Conservation (phyloP, 2,888 invertebrate genomes). For the Polyploca ridens region DNA sequence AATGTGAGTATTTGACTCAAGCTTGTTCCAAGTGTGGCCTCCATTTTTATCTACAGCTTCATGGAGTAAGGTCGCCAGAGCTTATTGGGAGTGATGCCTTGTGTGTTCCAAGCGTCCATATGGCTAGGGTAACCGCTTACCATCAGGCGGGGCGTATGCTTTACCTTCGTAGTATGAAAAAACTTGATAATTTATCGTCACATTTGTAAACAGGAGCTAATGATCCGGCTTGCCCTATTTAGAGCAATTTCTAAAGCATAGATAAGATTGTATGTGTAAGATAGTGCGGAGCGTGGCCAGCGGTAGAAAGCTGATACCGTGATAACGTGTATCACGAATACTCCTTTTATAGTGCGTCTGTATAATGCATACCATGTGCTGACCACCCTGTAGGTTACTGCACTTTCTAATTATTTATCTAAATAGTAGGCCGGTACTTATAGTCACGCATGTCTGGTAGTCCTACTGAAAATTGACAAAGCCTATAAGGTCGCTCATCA, state of each 20-base stretch:
- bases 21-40: too few species aligned
- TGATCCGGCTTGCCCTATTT: constrained; percentile 25
- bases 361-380: constrained; percentile 10
- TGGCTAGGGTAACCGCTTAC: too few species aligned
- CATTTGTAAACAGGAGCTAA: not conserved
- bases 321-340: constrained; percentile 54
- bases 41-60: too few species aligned
- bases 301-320: constrained; percentile 53
- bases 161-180: too few species aligned
- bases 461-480: too few species aligned
- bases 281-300: constrained; percentile 23
- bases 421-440: not conserved
- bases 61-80: too few species aligned
- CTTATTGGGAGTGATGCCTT: too few species aligned
- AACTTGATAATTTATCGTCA: not conserved
- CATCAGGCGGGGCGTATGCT: too few species aligned
- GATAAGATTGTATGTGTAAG: constrained; percentile 30
- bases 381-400: not conserved
- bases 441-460: too few species aligned
- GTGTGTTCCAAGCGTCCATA: too few species aligned
- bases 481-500: too few species aligned
- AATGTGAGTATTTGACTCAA: too few species aligned
- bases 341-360: constrained; percentile 42
- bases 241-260: constrained; percentile 39
- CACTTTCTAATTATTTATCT: not conserved